A percentile compares a stretch with the other conserved stretches of the same genome.
These are phyloP conservation scores for Gari tellinella DNA, from an alignment of 2,888 invertebrate species.

Conservation along the genomic window DNA sequence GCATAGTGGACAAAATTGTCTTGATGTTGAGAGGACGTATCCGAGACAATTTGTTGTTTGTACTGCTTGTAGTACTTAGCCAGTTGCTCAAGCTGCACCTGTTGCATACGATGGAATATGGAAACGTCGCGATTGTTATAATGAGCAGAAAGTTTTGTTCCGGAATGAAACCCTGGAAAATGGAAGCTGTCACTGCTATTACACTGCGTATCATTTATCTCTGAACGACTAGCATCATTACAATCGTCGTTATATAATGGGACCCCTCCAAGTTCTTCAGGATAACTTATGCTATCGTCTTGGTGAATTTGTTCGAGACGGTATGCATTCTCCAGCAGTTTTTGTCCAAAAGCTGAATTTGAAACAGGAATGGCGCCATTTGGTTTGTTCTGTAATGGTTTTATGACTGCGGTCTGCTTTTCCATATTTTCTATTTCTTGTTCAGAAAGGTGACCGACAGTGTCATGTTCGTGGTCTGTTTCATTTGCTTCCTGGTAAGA, in stretches of 20 bases:
- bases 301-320: constrained; percentile 4
- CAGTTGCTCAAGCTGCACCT: constrained; percentile 33
- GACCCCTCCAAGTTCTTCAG: constrained; percentile 28
- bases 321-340: constrained; percentile 31
- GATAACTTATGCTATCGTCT: constrained; percentile 26
- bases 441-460: too few relatives aligned
- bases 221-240: background rate
- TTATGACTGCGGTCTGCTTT: constrained; percentile 31
- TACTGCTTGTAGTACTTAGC: constrained; percentile 15
- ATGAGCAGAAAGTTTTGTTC: constrained; percentile 34
- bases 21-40: constrained; percentile 38
- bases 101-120: constrained; percentile 37
- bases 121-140: constrained; percentile 30
- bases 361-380: constrained; percentile 7
- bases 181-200: constrained; percentile 11
- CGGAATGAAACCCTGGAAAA: constrained; percentile 55
- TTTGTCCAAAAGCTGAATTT: constrained; percentile 43
- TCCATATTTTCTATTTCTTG: background rate
- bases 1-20: constrained; percentile 70
- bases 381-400: constrained; percentile 13
- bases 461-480: too few relatives aligned
- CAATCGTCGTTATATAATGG: background rate
- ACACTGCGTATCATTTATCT: background rate
- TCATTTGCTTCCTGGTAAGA: too few relatives aligned
- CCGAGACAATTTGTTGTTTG: background rate